Conservation (phyloP, 2,888 invertebrate genomes). For the Hipparchia sbordonii region DNA sequence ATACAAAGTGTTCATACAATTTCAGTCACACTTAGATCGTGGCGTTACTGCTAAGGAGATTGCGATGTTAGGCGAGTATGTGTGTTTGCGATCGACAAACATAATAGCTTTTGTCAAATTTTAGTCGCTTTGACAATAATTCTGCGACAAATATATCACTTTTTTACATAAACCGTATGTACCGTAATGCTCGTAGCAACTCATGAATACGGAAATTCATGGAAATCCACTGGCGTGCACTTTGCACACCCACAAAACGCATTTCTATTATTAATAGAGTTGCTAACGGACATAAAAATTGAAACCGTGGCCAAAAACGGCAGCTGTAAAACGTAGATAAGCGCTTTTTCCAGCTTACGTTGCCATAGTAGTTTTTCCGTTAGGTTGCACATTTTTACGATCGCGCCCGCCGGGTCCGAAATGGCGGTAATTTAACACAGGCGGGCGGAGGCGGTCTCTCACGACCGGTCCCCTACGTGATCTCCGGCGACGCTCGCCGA, state of each 20-base stretch:
- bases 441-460: slow-evolving; percentile 45
- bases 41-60: no score
- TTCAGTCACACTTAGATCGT: no score
- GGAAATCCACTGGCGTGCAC: not conserved
- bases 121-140: no score
- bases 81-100: no score
- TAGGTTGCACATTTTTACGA: slow-evolving; percentile 74
- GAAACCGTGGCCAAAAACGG: slow-evolving; percentile 34
- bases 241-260: not conserved
- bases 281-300: slow-evolving; percentile 30
- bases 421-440: slow-evolving; percentile 52
- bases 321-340: slow-evolving; percentile 38
- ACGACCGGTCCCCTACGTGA: slow-evolving; percentile 73
- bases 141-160: no score
- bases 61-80: no score
- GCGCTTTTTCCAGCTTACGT: slow-evolving; percentile 34
- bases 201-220: not conserved
- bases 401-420: slow-evolving; percentile 40
- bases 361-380: slow-evolving; percentile 60
- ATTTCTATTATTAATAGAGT: not conserved
- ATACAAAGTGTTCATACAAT: no score
- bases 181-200: no score
- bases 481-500: slow-evolving; percentile 66
- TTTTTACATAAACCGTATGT: no score
- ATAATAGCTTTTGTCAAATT: no score